These are phyloP conservation scores for Holothuria leucospilota DNA, from an alignment of 53 echinoderm and acorn worm species.

Conservation along the genomic window DNA sequence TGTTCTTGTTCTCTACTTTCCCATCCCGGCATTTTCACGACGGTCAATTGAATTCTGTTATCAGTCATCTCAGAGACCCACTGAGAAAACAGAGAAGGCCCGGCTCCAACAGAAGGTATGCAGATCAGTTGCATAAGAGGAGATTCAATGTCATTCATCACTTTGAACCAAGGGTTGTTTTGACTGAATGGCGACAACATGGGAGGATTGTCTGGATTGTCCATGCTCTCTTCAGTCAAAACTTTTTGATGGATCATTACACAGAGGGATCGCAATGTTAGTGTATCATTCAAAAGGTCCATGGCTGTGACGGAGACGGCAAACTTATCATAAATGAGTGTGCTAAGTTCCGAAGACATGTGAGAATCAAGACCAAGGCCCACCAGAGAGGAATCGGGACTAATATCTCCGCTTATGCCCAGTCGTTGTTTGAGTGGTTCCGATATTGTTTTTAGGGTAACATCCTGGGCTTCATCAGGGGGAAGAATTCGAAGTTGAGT, in stretches of 20 bases:
- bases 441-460: constrained; percentile 75
- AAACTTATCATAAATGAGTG: constrained; percentile 87
- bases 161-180: constrained; percentile 75
- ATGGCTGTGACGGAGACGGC: constrained; percentile 82
- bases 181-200: constrained; percentile 37
- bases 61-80: constrained; percentile 83
- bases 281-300: constrained; percentile 90
- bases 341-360: constrained; percentile 93
- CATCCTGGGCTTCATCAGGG: constrained; percentile 69
- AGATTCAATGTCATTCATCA: constrained; percentile 73
- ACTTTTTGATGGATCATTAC: constrained; percentile 78
- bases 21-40: constrained; percentile 91
- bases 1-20: constrained; percentile 89
- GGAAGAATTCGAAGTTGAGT: constrained; percentile 71
- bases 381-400: constrained; percentile 78
- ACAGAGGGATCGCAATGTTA: constrained; percentile 75
- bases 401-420: constrained; percentile 78
- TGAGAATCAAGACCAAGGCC: constrained; percentile 92
- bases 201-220: constrained; percentile 58
- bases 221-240: constrained; percentile 58
- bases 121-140: constrained; percentile 85
- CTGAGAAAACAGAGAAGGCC: constrained; percentile 79
- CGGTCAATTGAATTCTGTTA: constrained; percentile 78
- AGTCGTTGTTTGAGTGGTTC: constrained; percentile 81
- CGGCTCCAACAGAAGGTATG: constrained; percentile 90